Percentiles rank a stretch among this genome's conserved stretches.
These are phyloP conservation scores for Anthopleura sola DNA, from an alignment of 64 coral and sea anemone species.

Conservation along the genomic window DNA sequence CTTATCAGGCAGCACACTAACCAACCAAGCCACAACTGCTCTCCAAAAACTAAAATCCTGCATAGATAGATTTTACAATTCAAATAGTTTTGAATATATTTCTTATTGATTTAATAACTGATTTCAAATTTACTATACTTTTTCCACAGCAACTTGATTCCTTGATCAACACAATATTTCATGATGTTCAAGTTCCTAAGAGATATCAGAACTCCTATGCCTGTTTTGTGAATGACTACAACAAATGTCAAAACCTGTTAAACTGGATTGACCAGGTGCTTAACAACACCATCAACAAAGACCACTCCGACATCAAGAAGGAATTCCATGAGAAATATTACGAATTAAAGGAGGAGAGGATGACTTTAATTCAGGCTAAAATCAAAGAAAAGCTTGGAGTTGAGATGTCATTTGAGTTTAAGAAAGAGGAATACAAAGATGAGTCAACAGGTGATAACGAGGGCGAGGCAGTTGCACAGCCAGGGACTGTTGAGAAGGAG, in stretches of 20 bases:
- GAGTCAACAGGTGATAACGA: constrained; percentile 22
- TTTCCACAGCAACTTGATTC: constrained; percentile 28
- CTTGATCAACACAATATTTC: constrained; percentile 74
- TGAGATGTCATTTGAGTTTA: constrained; percentile 58
- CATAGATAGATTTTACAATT: no score
- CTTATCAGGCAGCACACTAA: no score
- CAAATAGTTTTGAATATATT: no score
- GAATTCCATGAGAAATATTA: constrained; percentile 69
- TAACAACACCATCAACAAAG: constrained; percentile 62
- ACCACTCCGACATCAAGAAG: constrained; percentile 44
- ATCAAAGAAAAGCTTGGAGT: constrained; percentile 74
- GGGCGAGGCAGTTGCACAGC: constrained; percentile 38
- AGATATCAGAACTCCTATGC: constrained; percentile 51
- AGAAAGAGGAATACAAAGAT: constrained; percentile 64
- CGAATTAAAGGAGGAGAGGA: constrained; percentile 83
- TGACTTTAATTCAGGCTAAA: constrained; percentile 70
- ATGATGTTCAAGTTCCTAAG: constrained; percentile 67
- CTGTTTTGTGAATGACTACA: constrained; percentile 38
- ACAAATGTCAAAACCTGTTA: constrained; percentile 58
- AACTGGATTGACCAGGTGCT: constrained; percentile 77
- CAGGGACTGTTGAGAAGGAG: constrained; percentile 62
- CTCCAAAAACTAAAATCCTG: no score
- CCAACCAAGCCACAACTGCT: no score
- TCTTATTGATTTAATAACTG: neutral
- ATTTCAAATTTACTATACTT: neutral